Evolutionary conservation across 2,797 vertebrate genomes (phyloP), one percentile per base, ranked within the genome.

Genomic region (Hoplostethus atlanticus): DNA sequence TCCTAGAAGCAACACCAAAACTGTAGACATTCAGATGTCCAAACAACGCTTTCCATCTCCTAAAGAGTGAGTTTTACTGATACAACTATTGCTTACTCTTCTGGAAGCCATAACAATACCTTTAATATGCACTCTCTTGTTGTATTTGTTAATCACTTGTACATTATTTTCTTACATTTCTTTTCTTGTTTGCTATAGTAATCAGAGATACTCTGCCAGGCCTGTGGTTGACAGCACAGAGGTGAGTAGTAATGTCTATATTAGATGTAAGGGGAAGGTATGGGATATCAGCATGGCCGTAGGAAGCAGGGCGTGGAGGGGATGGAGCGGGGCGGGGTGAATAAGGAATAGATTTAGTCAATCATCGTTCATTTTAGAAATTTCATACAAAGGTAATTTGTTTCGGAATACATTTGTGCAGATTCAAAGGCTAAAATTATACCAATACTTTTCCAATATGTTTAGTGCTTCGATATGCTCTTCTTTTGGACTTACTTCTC

Each of bases 41-140:
- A 82, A 88, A 70, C 60, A 9, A 40, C 55, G 7, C n/a, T 64
- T 48, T 52, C 81, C 83, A 38, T 84, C 77, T 0, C 84, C 79
- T 0, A 84, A 82, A 50, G 6, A 31, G 81, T 90, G 60, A 79
- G 82, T 77, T 58, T 64, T n/a, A 6, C 9, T 31, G 16, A 17
- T n/a, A 10, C 42, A 63, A 0, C 7, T 52, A 7, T 34, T 54
- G 8, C 7, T 17, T 16, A 1, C 5, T 13, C 3, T 56, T 68
- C 61, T 13, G 40, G 58, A 16, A 17, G 0, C 38, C 17, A 12
- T 17, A 3, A 0, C 2, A 40, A 2, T 47, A 50, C 6, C 10
- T 56, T 34, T 31, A 8, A 6, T 71, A 55, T 34, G 1, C 21
- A 28, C 11, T 44, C 3, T 15, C 10, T 15, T 31, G 6, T n/a